Conservation (phyloP, 2,113 vertebrate species). For the Apus apus region DNA sequence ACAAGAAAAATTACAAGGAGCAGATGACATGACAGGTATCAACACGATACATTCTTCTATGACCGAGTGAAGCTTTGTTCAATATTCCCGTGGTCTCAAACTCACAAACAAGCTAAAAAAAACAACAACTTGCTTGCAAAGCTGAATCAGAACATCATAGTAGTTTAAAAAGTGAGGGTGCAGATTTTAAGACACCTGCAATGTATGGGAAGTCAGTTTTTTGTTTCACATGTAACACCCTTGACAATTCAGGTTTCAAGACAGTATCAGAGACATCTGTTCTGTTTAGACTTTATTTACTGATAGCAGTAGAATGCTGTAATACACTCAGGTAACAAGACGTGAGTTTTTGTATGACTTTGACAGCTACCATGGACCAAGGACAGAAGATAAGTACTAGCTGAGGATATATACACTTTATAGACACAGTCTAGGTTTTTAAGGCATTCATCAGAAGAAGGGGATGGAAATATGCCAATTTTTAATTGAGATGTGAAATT, state of each 20-base stretch:
- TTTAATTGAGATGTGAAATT: not conserved
- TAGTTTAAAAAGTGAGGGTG: not conserved
- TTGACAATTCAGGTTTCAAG: not conserved
- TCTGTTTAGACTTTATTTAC: not conserved
- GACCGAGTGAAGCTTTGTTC: accelerated
- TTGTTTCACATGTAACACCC: not conserved
- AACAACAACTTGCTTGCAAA: not conserved
- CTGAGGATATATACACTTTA: not conserved
- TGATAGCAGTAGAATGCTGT: not conserved
- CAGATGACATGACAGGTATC: not conserved
- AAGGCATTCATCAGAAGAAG: not conserved
- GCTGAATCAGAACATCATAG: not conserved
- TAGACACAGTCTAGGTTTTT: not conserved
- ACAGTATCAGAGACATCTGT: not conserved
- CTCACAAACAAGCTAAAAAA: not conserved
- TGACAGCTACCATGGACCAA: not conserved
- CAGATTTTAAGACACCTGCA: not conserved
- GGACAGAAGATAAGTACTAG: not conserved
- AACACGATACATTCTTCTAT: not conserved
- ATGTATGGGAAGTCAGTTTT: not conserved
- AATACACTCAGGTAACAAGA: not conserved
- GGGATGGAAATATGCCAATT: not conserved
- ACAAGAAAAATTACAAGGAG: not conserved
- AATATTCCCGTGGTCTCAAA: not conserved
- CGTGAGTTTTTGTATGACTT: not conserved